Percentiles rank a stretch among this genome's conserved stretches.
These are phyloP conservation scores for Priocnemis perturbator DNA, from an alignment of 2,888 invertebrate genomes.

Conservation along the genomic window DNA sequence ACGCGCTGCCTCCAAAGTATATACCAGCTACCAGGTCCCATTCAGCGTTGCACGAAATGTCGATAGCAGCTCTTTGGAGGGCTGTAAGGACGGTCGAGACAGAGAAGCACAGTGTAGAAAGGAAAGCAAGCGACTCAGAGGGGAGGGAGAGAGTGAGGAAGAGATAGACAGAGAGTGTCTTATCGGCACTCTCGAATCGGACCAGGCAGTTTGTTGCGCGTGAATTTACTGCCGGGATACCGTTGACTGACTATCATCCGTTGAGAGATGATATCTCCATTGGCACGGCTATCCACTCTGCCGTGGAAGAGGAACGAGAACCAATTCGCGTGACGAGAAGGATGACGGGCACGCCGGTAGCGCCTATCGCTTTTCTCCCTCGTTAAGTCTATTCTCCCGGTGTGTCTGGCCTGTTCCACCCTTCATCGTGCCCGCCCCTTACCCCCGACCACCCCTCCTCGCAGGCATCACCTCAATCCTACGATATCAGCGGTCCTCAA, in stretches of 20 bases:
- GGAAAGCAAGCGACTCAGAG: conserved; percentile 12
- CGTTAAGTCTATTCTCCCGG: conserved; percentile 13
- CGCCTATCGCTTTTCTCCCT: conserved; percentile 9
- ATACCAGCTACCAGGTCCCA: conserved; percentile 26
- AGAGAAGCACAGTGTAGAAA: background rate
- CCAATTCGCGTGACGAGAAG: conserved; percentile 10
- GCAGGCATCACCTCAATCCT: background rate
- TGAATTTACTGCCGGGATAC: conserved; percentile 58
- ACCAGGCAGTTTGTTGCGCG: conserved; percentile 57
- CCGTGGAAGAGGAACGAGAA: conserved; percentile 11
- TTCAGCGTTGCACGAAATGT: conserved; percentile 37
- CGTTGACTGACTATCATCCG: conserved; percentile 51
- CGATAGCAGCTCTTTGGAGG: conserved; percentile 33
- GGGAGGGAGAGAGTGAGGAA: conserved; percentile 11
- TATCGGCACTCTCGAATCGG: conserved; percentile 51
- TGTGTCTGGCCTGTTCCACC: background rate
- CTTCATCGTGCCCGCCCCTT: background rate
- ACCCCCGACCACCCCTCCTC: no score
- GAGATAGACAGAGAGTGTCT: conserved; percentile 28
- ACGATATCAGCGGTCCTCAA: no score
- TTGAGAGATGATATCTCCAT: conserved; percentile 54
- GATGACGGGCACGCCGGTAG: background rate
- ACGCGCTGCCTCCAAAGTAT: conserved; percentile 24
- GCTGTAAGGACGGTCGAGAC: background rate
- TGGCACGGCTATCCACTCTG: conserved; percentile 30